A percentile compares a stretch with the other conserved stretches of the same genome.
Conservation (phyloP, 2,113 vertebrate species). For the Rallus limicola region DNA sequence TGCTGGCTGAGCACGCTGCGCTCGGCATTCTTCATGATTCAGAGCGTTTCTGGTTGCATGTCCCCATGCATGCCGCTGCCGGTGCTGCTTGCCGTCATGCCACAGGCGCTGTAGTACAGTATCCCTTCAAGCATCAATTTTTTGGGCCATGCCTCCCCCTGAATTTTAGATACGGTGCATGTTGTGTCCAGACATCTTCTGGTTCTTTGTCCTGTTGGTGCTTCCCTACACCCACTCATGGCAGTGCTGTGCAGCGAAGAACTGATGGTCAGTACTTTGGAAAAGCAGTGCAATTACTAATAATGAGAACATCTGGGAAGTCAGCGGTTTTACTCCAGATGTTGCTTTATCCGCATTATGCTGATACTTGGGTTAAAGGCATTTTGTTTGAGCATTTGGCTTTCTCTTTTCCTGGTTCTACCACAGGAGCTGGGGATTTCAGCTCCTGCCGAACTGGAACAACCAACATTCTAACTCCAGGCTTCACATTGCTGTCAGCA, state of each 20-base stretch:
- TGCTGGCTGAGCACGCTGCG: background rate
- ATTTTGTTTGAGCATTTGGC: background rate
- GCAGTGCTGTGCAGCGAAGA: background rate
- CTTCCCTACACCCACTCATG: background rate
- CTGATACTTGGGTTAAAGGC: background rate
- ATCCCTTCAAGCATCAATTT: background rate
- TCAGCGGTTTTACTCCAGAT: background rate
- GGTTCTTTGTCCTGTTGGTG: background rate
- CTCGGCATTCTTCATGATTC: background rate
- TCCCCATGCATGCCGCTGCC: background rate
- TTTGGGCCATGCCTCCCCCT: background rate
- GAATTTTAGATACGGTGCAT: background rate
- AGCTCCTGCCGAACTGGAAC: background rate
- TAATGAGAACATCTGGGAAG: constrained; percentile 24
- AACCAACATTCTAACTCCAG: background rate
- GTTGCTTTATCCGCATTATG: background rate
- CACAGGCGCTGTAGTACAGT: background rate
- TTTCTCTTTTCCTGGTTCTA: background rate
- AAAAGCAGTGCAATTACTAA: background rate
- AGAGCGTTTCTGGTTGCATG: background rate
- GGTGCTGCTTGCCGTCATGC: background rate
- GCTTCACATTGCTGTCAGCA: background rate
- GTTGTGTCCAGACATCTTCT: background rate
- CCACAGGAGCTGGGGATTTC: background rate
- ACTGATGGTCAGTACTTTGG: background rate